Evolutionary conservation across 2,888 invertebrate genomes (phyloP).

Genomic region (Drosophila lacicola): DNA sequence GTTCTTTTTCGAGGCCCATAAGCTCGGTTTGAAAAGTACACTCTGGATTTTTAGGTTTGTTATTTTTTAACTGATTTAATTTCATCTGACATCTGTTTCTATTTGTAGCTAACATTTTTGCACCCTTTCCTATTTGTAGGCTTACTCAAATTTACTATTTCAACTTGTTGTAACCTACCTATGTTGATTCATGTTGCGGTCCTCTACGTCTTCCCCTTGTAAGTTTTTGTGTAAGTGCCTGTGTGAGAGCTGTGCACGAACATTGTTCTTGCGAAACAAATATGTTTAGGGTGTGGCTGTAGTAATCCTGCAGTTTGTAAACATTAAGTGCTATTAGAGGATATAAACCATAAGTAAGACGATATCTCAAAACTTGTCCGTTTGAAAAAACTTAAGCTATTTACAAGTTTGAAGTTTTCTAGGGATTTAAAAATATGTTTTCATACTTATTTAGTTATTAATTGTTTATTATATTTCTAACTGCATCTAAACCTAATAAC

Average conservation of each 20-base stretch:
- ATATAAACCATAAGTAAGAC: neutral
- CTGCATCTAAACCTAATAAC: neutral
- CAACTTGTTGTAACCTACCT: too few relatives aligned
- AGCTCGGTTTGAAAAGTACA: too few relatives aligned
- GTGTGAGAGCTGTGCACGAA: slow-evolving; percentile 23
- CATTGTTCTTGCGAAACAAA: slow-evolving; percentile 22
- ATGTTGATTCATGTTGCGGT: too few relatives aligned
- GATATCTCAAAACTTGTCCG: neutral
- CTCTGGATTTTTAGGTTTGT: too few relatives aligned
- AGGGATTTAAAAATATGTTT: neutral
- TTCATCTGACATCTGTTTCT: too few relatives aligned
- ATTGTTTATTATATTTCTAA: slow-evolving; percentile 3
- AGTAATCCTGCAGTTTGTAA: slow-evolving; percentile 4
- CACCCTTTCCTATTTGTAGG: too few relatives aligned
- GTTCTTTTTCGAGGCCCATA: too few relatives aligned
- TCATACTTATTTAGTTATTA: neutral
- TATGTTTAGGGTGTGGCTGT: slow-evolving; percentile 60
- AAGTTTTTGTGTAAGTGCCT: slow-evolving; percentile 3
- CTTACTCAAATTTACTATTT: too few relatives aligned
- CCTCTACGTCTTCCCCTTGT: too few relatives aligned
- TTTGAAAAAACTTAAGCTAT: neutral
- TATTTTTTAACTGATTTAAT: too few relatives aligned
- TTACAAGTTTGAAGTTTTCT: neutral
- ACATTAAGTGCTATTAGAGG: neutral
- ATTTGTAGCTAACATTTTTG: too few relatives aligned